Evolutionary conservation across 2,797 vertebrate genomes (phyloP).

Genomic region (Phalanger gymnotis): DNA sequence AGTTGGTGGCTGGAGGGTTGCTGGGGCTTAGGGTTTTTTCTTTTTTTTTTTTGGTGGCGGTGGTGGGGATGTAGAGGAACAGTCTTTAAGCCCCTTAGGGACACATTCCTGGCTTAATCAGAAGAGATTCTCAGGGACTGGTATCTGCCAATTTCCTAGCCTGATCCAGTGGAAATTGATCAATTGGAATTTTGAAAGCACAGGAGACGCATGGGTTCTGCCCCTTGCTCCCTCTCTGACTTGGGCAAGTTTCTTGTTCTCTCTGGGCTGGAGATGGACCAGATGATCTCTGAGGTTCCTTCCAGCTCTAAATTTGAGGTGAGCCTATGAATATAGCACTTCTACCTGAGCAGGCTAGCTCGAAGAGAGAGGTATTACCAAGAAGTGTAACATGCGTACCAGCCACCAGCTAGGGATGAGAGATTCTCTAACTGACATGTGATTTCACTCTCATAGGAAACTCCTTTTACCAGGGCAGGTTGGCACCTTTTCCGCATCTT

Average conservation of each 20-base stretch:
- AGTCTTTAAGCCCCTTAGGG: not conserved
- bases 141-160: not conserved
- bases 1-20: rapidly evolving
- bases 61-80: too few species aligned
- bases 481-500: not conserved
- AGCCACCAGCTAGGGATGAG: not conserved
- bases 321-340: not conserved
- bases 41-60: not conserved
- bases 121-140: not conserved
- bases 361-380: not conserved
- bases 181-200: not conserved
- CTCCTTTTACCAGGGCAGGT: not conserved
- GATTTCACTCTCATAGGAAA: not conserved
- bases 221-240: not conserved
- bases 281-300: not conserved
- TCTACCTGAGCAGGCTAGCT: not conserved
- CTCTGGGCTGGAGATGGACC: not conserved
- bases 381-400: not conserved
- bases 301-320: not conserved
- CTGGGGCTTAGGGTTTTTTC: not conserved
- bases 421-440: not conserved
- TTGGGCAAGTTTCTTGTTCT: not conserved
- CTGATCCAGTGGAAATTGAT: not conserved
- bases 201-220: not conserved
- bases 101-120: not conserved